Base-by-base conservation (phyloP, 2,113 vertebrate genomes). In the Lasiurus cinereus region DNA sequence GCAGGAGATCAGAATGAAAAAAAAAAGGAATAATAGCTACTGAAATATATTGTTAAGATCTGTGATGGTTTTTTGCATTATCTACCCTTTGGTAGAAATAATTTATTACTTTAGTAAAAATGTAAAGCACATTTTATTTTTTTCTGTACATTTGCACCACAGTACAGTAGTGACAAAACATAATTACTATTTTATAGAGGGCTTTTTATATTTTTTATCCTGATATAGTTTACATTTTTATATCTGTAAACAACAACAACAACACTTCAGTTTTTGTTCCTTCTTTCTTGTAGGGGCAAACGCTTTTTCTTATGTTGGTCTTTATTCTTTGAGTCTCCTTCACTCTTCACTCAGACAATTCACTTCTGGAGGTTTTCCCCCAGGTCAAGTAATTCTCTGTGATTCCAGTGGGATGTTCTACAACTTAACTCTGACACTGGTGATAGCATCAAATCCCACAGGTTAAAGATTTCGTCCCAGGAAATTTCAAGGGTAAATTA, bases 81-180 rank as follows among this genome's bases (percentile, higher is more conserved):
- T 50, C 36, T 50, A 27, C n/a, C 29, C 24, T 3, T 79, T 27
- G 33, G 33, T 19, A 31, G 8, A 80, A 70, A 76, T 62, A 6
- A 72, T 39, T 77, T 67, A 54, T 80, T 43, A 48, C 39, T 83
- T 94, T 46, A 83, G 48, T 39, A 88, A 90, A 79, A 69, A 62
- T 39, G 8, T 10, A 27, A 82, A 73, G 1, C 80, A 2, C 12
- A 27, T 79, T 90, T 86, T 62, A 48, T 87, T 83, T 92, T 50
- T 56, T 59, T 66, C 6, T 52, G 8, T 29, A 24, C 13, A 33
- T 82, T 76, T 83, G 43, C 56, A 52, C 27, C 13, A 48, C 88
- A 91, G 79, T 46, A 27, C 13, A 36, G 29, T n/a, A 12, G 21
- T 29, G 48, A 83, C 8, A 59, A 89, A 67, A 62, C 39, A 22